Percentiles rank a stretch among this genome's conserved stretches.
These are phyloP conservation scores for Pandemis heparana DNA, from an alignment of 2,888 invertebrate species.

Conservation along the genomic window DNA sequence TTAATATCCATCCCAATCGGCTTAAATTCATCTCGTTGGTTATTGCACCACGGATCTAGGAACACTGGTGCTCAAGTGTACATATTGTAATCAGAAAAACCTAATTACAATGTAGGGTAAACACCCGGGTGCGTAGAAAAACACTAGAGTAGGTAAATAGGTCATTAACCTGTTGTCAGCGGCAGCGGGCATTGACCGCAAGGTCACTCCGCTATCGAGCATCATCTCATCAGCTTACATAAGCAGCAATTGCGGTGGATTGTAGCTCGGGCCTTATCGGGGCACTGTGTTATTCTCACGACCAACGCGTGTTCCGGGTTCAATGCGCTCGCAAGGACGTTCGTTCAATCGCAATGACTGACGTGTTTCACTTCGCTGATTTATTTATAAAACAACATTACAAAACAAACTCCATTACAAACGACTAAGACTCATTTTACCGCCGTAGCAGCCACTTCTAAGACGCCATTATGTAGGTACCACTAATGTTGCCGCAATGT, in stretches of 20 bases:
- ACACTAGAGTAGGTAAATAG: conserved; percentile 50
- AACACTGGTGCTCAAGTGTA: neutral
- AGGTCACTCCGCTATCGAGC: conserved; percentile 69
- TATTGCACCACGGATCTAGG: conserved; percentile 2
- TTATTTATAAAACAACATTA: conserved; percentile 27
- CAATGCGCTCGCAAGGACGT: conserved; percentile 77
- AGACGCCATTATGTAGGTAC: conserved; percentile 17
- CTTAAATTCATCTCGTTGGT: neutral
- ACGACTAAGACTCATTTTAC: conserved; percentile 20
- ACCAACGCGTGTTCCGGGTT: conserved; percentile 72
- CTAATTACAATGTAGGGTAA: conserved; percentile 16
- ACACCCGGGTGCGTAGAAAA: conserved; percentile 29
- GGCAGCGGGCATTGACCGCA: conserved; percentile 67
- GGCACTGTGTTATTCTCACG: conserved; percentile 49
- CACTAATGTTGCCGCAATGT: conserved; percentile 18
- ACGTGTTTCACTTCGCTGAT: conserved; percentile 48
- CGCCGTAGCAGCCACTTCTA: neutral
- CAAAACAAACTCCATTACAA: conserved; percentile 22
- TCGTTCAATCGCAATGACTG: conserved; percentile 52
- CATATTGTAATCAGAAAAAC: conserved; percentile 4
- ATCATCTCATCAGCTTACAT: conserved; percentile 73
- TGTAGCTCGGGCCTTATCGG: conserved; percentile 67
- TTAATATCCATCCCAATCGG: neutral
- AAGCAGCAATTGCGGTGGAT: conserved; percentile 66
- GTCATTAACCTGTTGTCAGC: conserved; percentile 51